Evolutionary conservation across 2,888 invertebrate genomes (phyloP).

Genomic region (Geotrupes spiniger): DNA sequence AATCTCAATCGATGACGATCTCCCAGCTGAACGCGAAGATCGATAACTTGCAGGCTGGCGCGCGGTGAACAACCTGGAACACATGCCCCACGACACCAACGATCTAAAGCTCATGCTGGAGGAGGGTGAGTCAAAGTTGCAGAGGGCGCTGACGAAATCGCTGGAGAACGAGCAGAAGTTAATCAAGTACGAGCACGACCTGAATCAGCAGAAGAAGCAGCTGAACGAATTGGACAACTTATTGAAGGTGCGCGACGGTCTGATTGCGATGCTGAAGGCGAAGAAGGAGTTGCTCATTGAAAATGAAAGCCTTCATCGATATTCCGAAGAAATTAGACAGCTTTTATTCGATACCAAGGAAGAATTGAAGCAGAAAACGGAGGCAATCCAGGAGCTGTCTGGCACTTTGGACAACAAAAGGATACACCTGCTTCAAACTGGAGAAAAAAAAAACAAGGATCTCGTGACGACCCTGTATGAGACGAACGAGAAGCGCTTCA

Average conservation of each 20-base stretch:
- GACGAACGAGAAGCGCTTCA: constrained; percentile 45
- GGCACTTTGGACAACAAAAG: constrained; percentile 36
- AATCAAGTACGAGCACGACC: constrained; percentile 56
- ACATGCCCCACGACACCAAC: constrained; percentile 35
- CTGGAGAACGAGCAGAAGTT: constrained; percentile 47
- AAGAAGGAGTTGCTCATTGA: constrained; percentile 55
- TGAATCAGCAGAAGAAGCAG: constrained; percentile 59
- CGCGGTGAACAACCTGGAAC: constrained; percentile 20
- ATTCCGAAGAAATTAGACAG: constrained; percentile 40
- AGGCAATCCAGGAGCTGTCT: constrained; percentile 39
- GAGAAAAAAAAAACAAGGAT: constrained; percentile 40
- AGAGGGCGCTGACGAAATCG: constrained; percentile 31
- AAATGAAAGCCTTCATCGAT: constrained; percentile 47
- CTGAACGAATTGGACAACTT: constrained; percentile 62
- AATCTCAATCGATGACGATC: constrained; percentile 37
- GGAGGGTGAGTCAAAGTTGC: constrained; percentile 41
- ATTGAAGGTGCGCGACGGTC: constrained; percentile 60
- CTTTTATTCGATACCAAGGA: constrained; percentile 38
- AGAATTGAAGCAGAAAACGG: constrained; percentile 30
- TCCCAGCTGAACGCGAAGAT: constrained; percentile 36
- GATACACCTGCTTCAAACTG: constrained; percentile 34
- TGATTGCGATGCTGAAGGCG: constrained; percentile 57
- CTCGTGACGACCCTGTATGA: constrained; percentile 38
- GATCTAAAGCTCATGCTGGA: constrained; percentile 42
- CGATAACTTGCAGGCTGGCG: constrained; percentile 34